A percentile compares a stretch with the other conserved stretches of the same genome.
Evolutionary conservation across 1,140 invertebrate species (phyloP).

Genomic region (Drosophila teissieri): DNA sequence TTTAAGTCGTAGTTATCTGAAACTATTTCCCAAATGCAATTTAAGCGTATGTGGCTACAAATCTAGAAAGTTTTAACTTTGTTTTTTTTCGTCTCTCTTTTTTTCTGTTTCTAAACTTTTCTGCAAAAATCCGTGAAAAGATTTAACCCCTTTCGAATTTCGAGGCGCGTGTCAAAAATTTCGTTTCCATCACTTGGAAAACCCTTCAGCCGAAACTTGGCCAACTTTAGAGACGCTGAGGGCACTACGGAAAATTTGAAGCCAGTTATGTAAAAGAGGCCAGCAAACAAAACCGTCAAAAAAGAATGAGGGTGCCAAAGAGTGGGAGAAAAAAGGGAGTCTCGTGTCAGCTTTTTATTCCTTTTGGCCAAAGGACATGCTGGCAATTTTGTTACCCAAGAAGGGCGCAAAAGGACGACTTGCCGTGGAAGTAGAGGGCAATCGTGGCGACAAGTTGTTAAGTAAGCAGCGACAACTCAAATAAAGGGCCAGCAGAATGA

Average conservation of each 20-base stretch:
- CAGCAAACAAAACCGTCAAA: slow-evolving; percentile 52
- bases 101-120: not conserved
- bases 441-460: slow-evolving; percentile 76
- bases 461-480: slow-evolving; percentile 81
- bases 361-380: slow-evolving; percentile 66
- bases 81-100: too few relatives aligned
- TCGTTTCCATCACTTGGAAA: slow-evolving; percentile 59
- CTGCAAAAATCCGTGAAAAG: slow-evolving; percentile 4
- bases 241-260: slow-evolving; percentile 57
- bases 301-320: slow-evolving; percentile 3
- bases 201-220: slow-evolving; percentile 34
- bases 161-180: slow-evolving; percentile 71
- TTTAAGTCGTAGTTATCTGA: slow-evolving; percentile 24
- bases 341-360: slow-evolving; percentile 72
- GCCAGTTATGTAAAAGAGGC: slow-evolving; percentile 74
- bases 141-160: slow-evolving; percentile 33
- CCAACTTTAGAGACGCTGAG: slow-evolving; percentile 27
- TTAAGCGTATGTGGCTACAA: slow-evolving; percentile 13
- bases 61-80: slow-evolving; percentile 19
- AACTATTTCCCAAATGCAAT: slow-evolving; percentile 31
- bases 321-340: slow-evolving; percentile 21
- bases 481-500: slow-evolving; percentile 47
- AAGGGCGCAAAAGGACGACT: not conserved
- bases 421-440: not conserved
- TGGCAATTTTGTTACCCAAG: slow-evolving; percentile 42